A percentile compares a stretch with the other conserved stretches of the same genome.
These are phyloP conservation scores for Leptinotarsa peninsularis DNA, from an alignment of 2,888 invertebrate species.

Conservation along the genomic window DNA sequence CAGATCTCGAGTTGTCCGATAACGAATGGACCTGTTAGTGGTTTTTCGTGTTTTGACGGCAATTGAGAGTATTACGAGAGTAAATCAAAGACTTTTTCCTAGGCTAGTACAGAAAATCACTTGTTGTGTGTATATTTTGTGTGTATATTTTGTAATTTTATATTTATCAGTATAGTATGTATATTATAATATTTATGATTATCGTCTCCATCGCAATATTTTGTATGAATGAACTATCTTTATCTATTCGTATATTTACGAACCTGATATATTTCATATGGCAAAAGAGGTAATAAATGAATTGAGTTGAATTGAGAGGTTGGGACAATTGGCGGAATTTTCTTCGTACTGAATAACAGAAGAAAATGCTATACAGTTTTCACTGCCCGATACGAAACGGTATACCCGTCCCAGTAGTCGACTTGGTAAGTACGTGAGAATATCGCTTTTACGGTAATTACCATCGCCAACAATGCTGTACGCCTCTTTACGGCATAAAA, in stretches of 20 bases:
- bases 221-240: no score
- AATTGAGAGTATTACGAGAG: background rate
- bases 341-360: background rate
- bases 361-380: background rate
- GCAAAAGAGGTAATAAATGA: no score
- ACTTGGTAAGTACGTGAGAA: slow-evolving; percentile 16
- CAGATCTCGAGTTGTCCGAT: background rate
- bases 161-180: no score
- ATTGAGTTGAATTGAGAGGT: no score
- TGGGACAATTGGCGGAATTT: background rate
- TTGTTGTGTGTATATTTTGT: no score
- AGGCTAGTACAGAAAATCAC: no score
- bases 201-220: no score
- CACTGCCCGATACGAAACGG: slow-evolving; percentile 8
- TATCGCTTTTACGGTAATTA: slow-evolving; percentile 17
- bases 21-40: slow-evolving; percentile 10
- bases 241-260: no score
- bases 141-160: no score
- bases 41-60: background rate
- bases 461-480: slow-evolving; percentile 9
- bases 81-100: background rate
- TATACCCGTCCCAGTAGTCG: slow-evolving; percentile 15
- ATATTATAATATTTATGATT: no score
- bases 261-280: no score
- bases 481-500: slow-evolving; percentile 11